Percentiles rank a stretch among this genome's conserved stretches.
These are phyloP conservation scores for Empidonax alnorum DNA, from an alignment of 2,113 vertebrate species.

Conservation along the genomic window DNA sequence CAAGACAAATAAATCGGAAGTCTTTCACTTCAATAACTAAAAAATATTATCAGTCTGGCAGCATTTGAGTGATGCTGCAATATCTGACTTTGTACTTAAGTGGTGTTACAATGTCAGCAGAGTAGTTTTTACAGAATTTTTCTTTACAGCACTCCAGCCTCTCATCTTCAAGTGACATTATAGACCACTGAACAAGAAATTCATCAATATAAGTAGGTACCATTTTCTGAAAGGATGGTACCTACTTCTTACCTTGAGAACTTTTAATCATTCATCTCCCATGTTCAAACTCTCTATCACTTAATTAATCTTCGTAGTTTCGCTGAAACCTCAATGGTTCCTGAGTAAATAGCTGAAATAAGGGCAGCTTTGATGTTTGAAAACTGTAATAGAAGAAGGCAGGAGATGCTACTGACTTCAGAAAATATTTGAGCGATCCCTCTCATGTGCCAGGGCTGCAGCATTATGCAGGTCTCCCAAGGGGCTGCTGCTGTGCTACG, in stretches of 20 bases:
- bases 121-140: slow-evolving; percentile 39
- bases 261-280: slow-evolving; percentile 52
- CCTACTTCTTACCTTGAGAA: slow-evolving; percentile 37
- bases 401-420: background rate
- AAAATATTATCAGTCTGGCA: background rate
- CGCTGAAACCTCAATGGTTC: background rate
- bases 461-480: background rate
- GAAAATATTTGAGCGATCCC: background rate
- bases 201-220: slow-evolving; percentile 46
- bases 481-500: background rate
- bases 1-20: slow-evolving; percentile 12
- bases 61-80: slow-evolving; percentile 16
- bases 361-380: slow-evolving; percentile 28
- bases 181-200: slow-evolving; percentile 35
- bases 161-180: slow-evolving; percentile 40
- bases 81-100: slow-evolving; percentile 35
- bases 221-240: slow-evolving; percentile 19
- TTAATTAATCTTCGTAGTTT: slow-evolving; percentile 46
- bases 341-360: slow-evolving; percentile 15
- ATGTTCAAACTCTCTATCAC: slow-evolving; percentile 17
- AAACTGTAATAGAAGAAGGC: background rate
- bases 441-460: fast-evolving
- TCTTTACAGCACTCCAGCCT: slow-evolving; percentile 21
- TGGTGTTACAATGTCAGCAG: slow-evolving; percentile 42
- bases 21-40: background rate